These are phyloP conservation scores for Invenusta paracnida DNA, from an alignment of 2,888 invertebrate genomes.

Conservation along the genomic window DNA sequence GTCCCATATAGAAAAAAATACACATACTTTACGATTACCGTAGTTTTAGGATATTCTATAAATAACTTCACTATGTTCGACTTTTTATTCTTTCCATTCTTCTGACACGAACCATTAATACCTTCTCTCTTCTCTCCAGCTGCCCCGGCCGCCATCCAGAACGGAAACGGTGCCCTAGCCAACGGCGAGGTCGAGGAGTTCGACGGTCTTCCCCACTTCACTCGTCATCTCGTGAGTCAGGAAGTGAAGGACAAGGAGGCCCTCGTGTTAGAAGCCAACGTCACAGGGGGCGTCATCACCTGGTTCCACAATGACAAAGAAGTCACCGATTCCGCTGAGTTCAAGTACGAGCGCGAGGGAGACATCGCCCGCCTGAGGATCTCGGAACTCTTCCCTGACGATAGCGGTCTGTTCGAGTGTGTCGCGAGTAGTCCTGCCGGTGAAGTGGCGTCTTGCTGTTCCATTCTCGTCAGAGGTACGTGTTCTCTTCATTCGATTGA, in stretches of 20 bases:
- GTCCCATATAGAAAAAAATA: too few species aligned
- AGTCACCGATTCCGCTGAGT: neutral
- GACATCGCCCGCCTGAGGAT: slow-evolving; percentile 9
- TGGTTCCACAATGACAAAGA: neutral
- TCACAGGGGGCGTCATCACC: neutral
- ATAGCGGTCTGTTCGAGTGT: slow-evolving; percentile 3
- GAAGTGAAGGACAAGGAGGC: neutral
- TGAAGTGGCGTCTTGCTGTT: neutral
- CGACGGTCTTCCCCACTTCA: neutral
- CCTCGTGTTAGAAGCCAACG: neutral
- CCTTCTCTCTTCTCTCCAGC: neutral
- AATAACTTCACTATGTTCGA: too few species aligned
- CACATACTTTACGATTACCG: too few species aligned
- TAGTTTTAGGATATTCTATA: too few species aligned
- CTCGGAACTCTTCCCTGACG: slow-evolving; percentile 37
- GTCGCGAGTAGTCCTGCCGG: neutral
- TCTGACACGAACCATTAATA: too few species aligned
- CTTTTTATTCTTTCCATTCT: too few species aligned
- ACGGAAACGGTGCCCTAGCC: too few species aligned
- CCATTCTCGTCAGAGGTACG: neutral
- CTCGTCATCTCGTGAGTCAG: neutral
- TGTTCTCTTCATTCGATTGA: neutral
- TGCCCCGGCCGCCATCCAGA: neutral
- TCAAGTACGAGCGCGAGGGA: slow-evolving; percentile 1
- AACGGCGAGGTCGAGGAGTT: neutral